phyloP scores from a whole-genome alignment of 2,113 vertebrate genomes.

The Chauna torquata region DNA sequence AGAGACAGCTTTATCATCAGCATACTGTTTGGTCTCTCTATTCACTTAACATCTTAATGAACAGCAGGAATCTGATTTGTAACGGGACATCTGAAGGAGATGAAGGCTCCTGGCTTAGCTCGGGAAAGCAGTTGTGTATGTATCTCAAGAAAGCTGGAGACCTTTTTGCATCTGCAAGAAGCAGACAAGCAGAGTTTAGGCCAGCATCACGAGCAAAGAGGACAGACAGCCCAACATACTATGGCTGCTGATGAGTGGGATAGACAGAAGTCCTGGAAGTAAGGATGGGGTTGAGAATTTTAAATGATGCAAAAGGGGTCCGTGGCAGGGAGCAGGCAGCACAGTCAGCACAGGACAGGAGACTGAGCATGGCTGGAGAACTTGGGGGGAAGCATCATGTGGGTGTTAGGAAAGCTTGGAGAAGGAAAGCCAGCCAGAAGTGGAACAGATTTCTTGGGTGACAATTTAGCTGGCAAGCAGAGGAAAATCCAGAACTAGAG shows the following conservation, averaged over 20 bases:
- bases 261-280: neutral
- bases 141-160: neutral
- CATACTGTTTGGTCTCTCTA: neutral
- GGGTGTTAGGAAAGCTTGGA: neutral
- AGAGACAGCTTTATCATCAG: neutral
- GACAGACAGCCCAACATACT: neutral
- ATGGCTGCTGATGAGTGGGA: neutral
- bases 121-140: neutral
- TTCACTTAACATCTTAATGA: neutral
- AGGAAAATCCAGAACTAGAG: neutral
- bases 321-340: neutral
- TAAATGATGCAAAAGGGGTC: neutral
- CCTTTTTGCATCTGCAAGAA: neutral
- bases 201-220: neutral
- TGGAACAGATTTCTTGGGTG: neutral
- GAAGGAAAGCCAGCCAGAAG: neutral
- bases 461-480: neutral
- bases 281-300: neutral
- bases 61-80: neutral
- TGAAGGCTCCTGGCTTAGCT: conserved; percentile 12
- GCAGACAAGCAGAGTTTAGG: neutral
- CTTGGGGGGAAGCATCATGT: accelerated
- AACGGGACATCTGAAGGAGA: neutral
- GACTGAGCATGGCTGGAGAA: neutral
- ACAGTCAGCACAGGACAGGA: neutral